phyloP scores from a whole-genome alignment of 2,888 invertebrate genomes.

The Trichopoda pennipes region DNA sequence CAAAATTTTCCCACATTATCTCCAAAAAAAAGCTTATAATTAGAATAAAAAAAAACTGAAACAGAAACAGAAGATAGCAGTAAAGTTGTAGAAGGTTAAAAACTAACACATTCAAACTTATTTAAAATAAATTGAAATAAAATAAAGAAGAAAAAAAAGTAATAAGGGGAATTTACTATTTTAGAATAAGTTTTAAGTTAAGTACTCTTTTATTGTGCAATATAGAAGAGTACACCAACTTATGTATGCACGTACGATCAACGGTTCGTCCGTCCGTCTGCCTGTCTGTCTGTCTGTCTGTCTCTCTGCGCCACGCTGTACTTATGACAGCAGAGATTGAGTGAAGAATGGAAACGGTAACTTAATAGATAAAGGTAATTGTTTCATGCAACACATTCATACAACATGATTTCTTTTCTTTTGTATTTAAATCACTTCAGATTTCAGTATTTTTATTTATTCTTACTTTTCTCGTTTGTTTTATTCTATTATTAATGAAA shows the following conservation, averaged over 20 bases:
- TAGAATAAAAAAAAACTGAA: conserved; percentile 17
- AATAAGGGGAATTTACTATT: conserved; percentile 45
- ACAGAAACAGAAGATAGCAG: not conserved
- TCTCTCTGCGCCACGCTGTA: conserved; percentile 21
- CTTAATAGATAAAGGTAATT: conserved; percentile 32
- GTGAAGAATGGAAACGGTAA: conserved; percentile 46
- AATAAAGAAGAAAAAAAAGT: conserved; percentile 2
- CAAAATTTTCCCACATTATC: conserved; percentile 60
- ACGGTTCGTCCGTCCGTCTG: not conserved
- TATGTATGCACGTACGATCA: not conserved
- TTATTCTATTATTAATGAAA: not conserved
- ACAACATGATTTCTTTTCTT: conserved; percentile 26
- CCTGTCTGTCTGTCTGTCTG: not conserved
- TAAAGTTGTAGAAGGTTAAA: conserved; percentile 38
- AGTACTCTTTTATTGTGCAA: conserved; percentile 24
- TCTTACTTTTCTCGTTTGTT: not conserved
- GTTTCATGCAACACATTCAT: conserved; percentile 47
- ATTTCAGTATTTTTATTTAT: not conserved
- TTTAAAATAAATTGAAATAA: not conserved
- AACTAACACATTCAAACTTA: conserved; percentile 7
- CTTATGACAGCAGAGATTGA: conserved; percentile 1
- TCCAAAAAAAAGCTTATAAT: conserved; percentile 7
- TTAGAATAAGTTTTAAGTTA: conserved; percentile 38
- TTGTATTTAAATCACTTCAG: not conserved
- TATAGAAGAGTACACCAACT: not conserved